Evolutionary conservation across 1,140 invertebrate species (phyloP).

Genomic region (Drosophila bocqueti): DNA sequence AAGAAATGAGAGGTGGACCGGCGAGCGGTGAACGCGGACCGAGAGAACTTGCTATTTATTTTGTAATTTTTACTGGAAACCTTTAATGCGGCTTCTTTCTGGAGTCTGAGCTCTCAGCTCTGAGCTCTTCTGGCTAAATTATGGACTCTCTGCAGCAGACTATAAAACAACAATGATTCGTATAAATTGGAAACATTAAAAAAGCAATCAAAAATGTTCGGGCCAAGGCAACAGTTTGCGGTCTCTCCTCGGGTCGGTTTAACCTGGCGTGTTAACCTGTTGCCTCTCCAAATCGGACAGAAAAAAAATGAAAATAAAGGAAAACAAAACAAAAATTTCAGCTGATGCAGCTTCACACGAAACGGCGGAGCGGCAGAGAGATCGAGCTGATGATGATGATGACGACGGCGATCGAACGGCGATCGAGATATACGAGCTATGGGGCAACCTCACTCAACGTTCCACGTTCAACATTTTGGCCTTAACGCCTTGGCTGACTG

Average conservation of each 20-base stretch:
- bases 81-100: slow-evolving; percentile 33
- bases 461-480: slow-evolving; percentile 51
- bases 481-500: slow-evolving; percentile 76
- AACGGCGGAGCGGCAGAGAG: slow-evolving; percentile 17
- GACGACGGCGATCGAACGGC: slow-evolving; percentile 63
- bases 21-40: not conserved
- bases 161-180: slow-evolving; percentile 82
- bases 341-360: slow-evolving; percentile 57
- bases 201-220: slow-evolving; percentile 83
- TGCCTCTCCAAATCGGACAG: slow-evolving; percentile 65
- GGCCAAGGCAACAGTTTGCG: slow-evolving; percentile 68
- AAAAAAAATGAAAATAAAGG: slow-evolving; percentile 8
- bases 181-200: slow-evolving; percentile 84
- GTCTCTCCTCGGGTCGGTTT: slow-evolving; percentile 73
- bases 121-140: slow-evolving; percentile 68
- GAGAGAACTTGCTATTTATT: slow-evolving; percentile 71
- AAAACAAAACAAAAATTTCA: slow-evolving; percentile 35
- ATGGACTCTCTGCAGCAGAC: slow-evolving; percentile 67
- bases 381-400: slow-evolving; percentile 45
- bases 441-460: slow-evolving; percentile 69
- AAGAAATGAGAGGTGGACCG: slow-evolving; percentile 11
- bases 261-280: slow-evolving; percentile 82
- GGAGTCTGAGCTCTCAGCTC: slow-evolving; percentile 14
- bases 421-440: slow-evolving; percentile 69
- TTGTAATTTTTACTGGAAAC: slow-evolving; percentile 76